Evolutionary conservation across 2,113 vertebrate species (phyloP).

Genomic region (Plecotus auritus): DNA sequence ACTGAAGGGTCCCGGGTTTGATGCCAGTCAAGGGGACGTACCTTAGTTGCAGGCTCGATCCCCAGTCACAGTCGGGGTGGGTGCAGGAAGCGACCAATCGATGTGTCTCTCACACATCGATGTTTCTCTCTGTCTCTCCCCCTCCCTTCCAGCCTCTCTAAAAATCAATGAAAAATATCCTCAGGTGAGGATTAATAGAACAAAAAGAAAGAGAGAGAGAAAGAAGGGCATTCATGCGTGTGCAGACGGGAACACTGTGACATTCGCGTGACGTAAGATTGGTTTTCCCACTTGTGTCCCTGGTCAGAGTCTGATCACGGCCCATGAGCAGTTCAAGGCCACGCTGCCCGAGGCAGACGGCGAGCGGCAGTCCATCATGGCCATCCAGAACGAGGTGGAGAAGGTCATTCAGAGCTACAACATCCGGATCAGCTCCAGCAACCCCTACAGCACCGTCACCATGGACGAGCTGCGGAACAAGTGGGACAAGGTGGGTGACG

Average conservation of each 20-base stretch:
- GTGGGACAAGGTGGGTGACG: slow-evolving; percentile 92
- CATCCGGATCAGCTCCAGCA: slow-evolving; percentile 88
- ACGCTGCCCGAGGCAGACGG: slow-evolving; percentile 90
- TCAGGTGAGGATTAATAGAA: too few relatives aligned
- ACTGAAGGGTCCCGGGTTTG: too few relatives aligned
- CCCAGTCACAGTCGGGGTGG: too few relatives aligned
- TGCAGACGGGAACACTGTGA: neutral
- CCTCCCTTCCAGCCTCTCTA: too few relatives aligned
- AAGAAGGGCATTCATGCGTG: neutral
- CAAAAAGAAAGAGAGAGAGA: too few relatives aligned
- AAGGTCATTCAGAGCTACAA: slow-evolving; percentile 97
- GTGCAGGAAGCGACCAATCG: too few relatives aligned
- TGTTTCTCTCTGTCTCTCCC: too few relatives aligned
- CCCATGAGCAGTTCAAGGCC: slow-evolving; percentile 94
- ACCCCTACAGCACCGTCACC: slow-evolving; percentile 94
- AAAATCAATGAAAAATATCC: too few relatives aligned
- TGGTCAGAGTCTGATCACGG: slow-evolving; percentile 91
- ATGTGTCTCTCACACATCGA: too few relatives aligned
- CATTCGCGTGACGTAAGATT: neutral
- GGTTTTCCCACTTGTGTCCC: neutral
- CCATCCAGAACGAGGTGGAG: slow-evolving; percentile 96
- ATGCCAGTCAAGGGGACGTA: too few relatives aligned
- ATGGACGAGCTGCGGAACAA: slow-evolving; percentile 91
- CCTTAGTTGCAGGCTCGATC: too few relatives aligned
- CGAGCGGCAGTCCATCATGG: slow-evolving; percentile 95